These are phyloP conservation scores for Barypeithes pellucidus DNA, from an alignment of 2,888 invertebrate genomes.

Conservation along the genomic window DNA sequence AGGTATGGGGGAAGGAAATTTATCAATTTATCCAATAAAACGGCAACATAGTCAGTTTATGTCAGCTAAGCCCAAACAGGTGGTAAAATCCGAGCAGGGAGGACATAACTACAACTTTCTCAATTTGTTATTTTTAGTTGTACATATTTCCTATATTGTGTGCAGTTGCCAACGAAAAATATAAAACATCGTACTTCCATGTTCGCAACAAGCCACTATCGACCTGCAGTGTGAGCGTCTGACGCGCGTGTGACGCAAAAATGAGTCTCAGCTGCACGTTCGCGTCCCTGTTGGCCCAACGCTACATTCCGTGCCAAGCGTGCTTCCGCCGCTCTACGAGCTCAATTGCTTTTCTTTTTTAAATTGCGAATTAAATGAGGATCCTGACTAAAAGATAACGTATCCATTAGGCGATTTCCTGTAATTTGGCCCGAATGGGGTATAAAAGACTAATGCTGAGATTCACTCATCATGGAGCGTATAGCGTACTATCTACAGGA, in stretches of 20 bases:
- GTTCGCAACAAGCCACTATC: constrained; percentile 29
- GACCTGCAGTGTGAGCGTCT: constrained; percentile 27
- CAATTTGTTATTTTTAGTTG: too few species aligned
- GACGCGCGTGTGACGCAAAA: constrained; percentile 33
- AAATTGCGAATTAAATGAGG: constrained; percentile 9
- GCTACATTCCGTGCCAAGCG: constrained; percentile 27
- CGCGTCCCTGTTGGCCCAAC: constrained; percentile 18
- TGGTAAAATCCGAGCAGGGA: too few species aligned
- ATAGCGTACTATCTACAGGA: too few species aligned
- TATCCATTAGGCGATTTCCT: not conserved
- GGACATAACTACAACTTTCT: too few species aligned
- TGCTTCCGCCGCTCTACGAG: constrained; percentile 20
- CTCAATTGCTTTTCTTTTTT: constrained; percentile 20
- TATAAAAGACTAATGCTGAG: too few species aligned
- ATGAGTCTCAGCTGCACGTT: constrained; percentile 29
- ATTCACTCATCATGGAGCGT: too few species aligned
- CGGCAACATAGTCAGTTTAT: too few species aligned
- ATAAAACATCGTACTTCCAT: constrained; percentile 1
- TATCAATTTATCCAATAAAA: too few species aligned
- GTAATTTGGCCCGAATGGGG: not conserved
- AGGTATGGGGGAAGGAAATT: too few species aligned
- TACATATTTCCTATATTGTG: not conserved
- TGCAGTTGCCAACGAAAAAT: not conserved
- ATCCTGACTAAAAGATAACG: constrained; percentile 2
- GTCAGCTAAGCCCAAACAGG: too few species aligned